Percentiles rank a stretch among this genome's conserved stretches.
Conservation (phyloP, 1,140 invertebrate genomes). For the Macrobrachium rosenbergii region DNA sequence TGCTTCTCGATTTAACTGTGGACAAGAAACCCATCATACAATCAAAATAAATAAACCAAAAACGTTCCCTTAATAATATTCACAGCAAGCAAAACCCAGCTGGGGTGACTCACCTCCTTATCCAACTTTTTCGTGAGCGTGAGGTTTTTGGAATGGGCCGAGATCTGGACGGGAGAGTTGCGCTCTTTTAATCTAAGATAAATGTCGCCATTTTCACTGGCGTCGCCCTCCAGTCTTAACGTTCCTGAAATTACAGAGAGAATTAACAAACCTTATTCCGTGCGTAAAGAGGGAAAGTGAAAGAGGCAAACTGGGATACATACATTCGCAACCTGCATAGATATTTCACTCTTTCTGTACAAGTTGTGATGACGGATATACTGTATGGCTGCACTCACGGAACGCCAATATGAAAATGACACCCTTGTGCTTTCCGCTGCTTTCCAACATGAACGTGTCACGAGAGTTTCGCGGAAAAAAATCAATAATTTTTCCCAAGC, state of each 20-base stretch:
- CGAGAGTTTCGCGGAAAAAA: too few relatives aligned
- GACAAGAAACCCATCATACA: slow-evolving; percentile 6
- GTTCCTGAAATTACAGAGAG: slow-evolving; percentile 71
- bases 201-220: slow-evolving; percentile 80
- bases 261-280: not conserved
- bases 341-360: too few relatives aligned
- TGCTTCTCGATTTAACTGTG: too few relatives aligned
- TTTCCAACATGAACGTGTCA: too few relatives aligned
- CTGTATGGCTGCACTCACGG: too few relatives aligned
- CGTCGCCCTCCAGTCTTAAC: slow-evolving; percentile 84
- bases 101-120: slow-evolving; percentile 75
- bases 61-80: not conserved
- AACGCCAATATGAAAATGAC: not conserved
- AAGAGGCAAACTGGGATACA: not conserved
- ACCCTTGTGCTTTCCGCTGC: too few relatives aligned
- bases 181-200: slow-evolving; percentile 84
- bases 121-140: slow-evolving; percentile 83
- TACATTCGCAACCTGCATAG: too few relatives aligned
- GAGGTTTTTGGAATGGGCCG: slow-evolving; percentile 83
- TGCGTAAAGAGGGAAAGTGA: not conserved
- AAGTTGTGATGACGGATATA: too few relatives aligned
- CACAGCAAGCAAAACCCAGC: not conserved
- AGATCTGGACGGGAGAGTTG: slow-evolving; percentile 80
- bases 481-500: too few relatives aligned
- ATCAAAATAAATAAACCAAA: slow-evolving; percentile 6